Conservation (phyloP, 2,888 invertebrate species). For the Cylloceria caligata region DNA sequence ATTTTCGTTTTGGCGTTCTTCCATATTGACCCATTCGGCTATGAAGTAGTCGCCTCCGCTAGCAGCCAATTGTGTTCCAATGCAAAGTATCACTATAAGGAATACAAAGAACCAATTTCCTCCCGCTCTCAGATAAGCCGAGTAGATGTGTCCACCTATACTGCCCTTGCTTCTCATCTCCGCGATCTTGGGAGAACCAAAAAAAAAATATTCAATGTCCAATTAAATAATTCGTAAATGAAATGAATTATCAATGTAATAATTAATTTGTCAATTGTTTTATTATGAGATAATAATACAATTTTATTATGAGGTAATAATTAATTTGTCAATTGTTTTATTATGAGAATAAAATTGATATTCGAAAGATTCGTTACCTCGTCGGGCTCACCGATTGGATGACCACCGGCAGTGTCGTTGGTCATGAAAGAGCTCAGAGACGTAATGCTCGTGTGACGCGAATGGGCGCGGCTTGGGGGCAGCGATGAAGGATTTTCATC, state of each 20-base stretch:
- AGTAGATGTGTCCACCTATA: slow-evolving; percentile 88
- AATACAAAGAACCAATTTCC: slow-evolving; percentile 88
- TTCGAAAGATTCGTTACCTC: slow-evolving; percentile 71
- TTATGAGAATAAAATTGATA: slow-evolving; percentile 25
- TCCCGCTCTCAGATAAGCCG: slow-evolving; percentile 90
- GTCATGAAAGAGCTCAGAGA: slow-evolving; percentile 79
- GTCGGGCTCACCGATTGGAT: slow-evolving; percentile 73
- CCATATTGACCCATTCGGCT: slow-evolving; percentile 88
- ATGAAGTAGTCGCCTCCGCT: slow-evolving; percentile 93
- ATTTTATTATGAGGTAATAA: too few relatives aligned
- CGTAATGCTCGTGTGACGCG: slow-evolving; percentile 80
- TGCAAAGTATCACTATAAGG: slow-evolving; percentile 87
- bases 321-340: too few relatives aligned
- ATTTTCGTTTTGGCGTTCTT: slow-evolving; percentile 70
- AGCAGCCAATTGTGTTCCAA: slow-evolving; percentile 89
- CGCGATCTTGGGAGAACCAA: slow-evolving; percentile 69
- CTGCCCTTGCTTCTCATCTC: slow-evolving; percentile 86
- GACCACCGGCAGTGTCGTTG: slow-evolving; percentile 71
- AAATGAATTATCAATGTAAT: neutral
- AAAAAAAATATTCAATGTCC: too few relatives aligned
- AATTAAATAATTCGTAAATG: neutral
- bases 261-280: too few relatives aligned
- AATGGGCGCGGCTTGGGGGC: slow-evolving; percentile 77
- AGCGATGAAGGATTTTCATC: slow-evolving; percentile 76
- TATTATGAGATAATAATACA: too few relatives aligned